phyloP scores from a whole-genome alignment of 2,888 invertebrate genomes.

The Alitta virens region DNA sequence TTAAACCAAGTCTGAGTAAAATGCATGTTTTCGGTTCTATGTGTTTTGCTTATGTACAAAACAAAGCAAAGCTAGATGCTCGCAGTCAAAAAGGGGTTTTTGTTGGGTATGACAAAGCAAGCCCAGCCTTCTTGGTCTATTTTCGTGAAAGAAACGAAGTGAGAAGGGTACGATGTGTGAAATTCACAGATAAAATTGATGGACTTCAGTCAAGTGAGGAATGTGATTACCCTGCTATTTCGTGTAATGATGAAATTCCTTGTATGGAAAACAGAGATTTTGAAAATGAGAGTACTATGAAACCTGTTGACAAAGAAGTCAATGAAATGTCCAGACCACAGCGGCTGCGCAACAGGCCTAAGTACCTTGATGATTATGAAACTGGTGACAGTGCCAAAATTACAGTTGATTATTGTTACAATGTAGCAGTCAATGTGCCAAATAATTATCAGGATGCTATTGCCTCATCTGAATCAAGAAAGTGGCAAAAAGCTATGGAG shows the following conservation, averaged over 20 bases:
- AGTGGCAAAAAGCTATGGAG: too few relatives aligned
- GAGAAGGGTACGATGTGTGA: not conserved
- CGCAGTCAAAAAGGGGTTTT: conserved; percentile 11
- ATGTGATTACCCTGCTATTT: too few relatives aligned
- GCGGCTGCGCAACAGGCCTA: not conserved
- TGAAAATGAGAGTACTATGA: not conserved
- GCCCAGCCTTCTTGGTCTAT: conserved; percentile 10
- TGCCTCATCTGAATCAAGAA: too few relatives aligned
- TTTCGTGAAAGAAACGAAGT: not conserved
- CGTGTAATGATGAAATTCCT: not conserved
- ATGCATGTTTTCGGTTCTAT: conserved; percentile 22
- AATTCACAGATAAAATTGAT: conserved; percentile 2
- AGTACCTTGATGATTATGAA: not conserved
- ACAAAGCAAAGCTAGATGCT: conserved; percentile 21
- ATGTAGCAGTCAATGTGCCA: too few relatives aligned
- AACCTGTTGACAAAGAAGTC: not conserved
- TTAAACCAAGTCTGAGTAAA: conserved; percentile 15
- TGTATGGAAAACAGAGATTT: not conserved
- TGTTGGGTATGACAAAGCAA: conserved; percentile 7
- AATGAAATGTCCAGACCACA: not conserved
- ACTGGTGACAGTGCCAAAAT: too few relatives aligned
- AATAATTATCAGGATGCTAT: too few relatives aligned
- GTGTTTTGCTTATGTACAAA: conserved; percentile 19
- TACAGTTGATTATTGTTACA: too few relatives aligned
- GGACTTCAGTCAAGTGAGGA: not conserved